Evolutionary conservation across 1,140 invertebrate species (phyloP).

Genomic region (Ctenoplectra terminalis): DNA sequence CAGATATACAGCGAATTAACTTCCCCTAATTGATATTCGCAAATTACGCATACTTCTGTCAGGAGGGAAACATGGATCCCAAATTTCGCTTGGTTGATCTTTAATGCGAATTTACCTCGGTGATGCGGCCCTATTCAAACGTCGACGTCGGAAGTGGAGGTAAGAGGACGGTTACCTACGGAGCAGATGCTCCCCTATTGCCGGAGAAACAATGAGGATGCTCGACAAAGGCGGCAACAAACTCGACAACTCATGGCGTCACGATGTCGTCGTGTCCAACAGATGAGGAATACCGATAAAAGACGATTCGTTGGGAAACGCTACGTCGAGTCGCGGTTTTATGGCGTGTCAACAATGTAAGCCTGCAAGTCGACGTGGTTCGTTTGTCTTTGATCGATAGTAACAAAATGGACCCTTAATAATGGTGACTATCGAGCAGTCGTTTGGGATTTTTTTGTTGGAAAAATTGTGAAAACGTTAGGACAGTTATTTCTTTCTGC

Average conservation of each 20-base stretch:
- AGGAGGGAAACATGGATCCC: neutral
- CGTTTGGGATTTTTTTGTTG: neutral
- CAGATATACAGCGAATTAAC: constrained; percentile 16
- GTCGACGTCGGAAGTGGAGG: neutral
- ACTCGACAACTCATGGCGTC: constrained; percentile 65
- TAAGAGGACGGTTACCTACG: constrained; percentile 10
- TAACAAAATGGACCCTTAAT: neutral
- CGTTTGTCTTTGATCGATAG: neutral
- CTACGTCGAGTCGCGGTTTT: neutral
- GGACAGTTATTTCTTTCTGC: neutral
- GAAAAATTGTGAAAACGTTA: neutral
- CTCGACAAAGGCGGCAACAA: constrained; percentile 68
- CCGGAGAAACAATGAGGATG: constrained; percentile 67
- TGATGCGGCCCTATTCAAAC: constrained; percentile 14
- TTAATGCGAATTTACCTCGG: constrained; percentile 27
- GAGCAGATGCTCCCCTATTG: constrained; percentile 59
- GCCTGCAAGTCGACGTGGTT: neutral
- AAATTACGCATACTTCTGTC: constrained; percentile 14
- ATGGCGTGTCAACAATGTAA: constrained; percentile 4
- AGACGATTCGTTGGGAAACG: constrained; percentile 34
- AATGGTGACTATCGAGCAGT: neutral
- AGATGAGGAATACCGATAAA: constrained; percentile 57
- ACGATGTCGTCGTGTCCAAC: constrained; percentile 53
- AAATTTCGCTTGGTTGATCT: constrained; percentile 33
- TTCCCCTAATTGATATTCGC: constrained; percentile 27